Percentiles rank a stretch among this genome's conserved stretches.
These are phyloP conservation scores for Hirtodrosophila cameraria DNA, from an alignment of 2,888 invertebrate species.

Conservation along the genomic window DNA sequence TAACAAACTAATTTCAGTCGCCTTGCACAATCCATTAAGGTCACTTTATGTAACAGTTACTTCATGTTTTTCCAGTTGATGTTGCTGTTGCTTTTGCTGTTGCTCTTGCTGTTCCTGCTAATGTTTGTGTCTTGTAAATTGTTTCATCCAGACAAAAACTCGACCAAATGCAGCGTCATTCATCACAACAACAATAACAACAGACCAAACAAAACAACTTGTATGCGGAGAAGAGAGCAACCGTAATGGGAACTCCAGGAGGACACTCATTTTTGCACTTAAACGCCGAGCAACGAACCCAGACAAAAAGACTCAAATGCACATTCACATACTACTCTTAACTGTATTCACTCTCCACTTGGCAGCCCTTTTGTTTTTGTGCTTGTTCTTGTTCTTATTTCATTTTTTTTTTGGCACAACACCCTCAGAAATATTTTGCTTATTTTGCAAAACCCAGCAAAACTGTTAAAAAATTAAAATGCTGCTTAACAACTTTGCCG, in stretches of 20 bases:
- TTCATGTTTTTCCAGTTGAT: conserved; percentile 25
- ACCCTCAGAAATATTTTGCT: conserved; percentile 56
- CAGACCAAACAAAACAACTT: conserved; percentile 39
- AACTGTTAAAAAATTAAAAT: conserved; percentile 74
- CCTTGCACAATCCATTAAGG: conserved; percentile 71
- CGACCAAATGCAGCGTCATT: conserved; percentile 76
- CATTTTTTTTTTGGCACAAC: conserved; percentile 42
- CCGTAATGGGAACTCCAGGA: conserved; percentile 46
- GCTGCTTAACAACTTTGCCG: conserved; percentile 69
- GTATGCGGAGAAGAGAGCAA: conserved; percentile 38
- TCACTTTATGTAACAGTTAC: conserved; percentile 59
- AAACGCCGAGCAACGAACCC: conserved; percentile 72
- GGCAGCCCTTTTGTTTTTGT: conserved; percentile 62
- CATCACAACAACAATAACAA: conserved; percentile 71
- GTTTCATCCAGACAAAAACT: conserved; percentile 60
- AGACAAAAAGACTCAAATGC: conserved; percentile 63
- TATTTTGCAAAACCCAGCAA: conserved; percentile 52
- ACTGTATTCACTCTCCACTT: conserved; percentile 29
- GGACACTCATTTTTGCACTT: conserved; percentile 69
- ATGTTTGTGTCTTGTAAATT: conserved; percentile 72
- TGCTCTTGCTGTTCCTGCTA: conserved; percentile 38
- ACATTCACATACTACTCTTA: conserved; percentile 20
- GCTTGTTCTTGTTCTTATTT: background rate
- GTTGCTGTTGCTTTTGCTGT: conserved; percentile 5
- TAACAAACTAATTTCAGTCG: conserved; percentile 59